Conservation (phyloP, 2,113 vertebrate species). For the Motacilla alba region DNA sequence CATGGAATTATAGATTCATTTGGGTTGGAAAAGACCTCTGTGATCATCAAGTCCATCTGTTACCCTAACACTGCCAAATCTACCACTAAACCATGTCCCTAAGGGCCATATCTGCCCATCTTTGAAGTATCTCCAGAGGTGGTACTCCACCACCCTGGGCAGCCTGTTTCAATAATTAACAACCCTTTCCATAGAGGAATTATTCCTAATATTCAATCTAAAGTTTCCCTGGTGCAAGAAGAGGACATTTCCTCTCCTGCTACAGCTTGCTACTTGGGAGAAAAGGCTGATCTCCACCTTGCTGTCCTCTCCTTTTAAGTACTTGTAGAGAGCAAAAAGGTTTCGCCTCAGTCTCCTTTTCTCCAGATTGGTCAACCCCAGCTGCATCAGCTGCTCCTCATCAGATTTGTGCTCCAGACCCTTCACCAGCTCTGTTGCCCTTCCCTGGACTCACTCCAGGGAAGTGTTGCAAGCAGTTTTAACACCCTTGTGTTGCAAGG, state of each 20-base stretch:
- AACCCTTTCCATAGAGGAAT: background rate
- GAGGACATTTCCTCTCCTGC: background rate
- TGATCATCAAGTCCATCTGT: background rate
- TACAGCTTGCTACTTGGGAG: background rate
- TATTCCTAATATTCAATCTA: background rate
- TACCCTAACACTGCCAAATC: background rate
- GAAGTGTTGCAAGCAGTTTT: no score
- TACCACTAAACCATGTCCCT: background rate
- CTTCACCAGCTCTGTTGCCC: fast-evolving
- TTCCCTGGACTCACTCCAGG: background rate
- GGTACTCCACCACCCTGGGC: background rate
- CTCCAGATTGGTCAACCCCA: background rate
- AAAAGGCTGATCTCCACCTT: background rate
- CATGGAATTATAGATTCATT: background rate
- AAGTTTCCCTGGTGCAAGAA: background rate
- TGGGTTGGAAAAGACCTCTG: background rate
- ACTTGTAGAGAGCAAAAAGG: background rate
- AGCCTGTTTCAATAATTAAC: background rate
- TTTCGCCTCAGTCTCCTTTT: background rate
- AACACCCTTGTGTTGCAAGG: background rate
- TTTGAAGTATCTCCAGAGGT: background rate
- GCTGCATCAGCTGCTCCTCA: fast-evolving
- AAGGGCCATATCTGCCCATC: background rate
- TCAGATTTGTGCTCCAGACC: background rate
- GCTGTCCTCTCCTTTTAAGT: background rate